phyloP scores from a whole-genome alignment of 2,797 vertebrate genomes.

The Labroides dimidiatus region DNA sequence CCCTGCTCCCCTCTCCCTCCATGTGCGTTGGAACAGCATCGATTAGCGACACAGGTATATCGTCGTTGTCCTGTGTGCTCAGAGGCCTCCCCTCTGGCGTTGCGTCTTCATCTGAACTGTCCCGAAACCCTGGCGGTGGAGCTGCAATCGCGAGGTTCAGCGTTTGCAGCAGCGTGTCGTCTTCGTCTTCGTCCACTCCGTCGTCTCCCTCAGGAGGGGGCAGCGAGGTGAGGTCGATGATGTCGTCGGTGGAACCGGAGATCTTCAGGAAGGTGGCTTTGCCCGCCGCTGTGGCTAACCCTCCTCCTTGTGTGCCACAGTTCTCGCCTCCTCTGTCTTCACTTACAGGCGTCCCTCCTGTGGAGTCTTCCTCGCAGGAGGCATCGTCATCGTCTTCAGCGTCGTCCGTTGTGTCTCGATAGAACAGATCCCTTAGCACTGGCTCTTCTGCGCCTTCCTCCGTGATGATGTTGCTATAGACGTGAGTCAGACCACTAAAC shows the following conservation, averaged over 20 bases:
- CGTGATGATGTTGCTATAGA: constrained; percentile 90
- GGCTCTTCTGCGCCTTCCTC: constrained; percentile 93
- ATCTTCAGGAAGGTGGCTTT: constrained; percentile 90
- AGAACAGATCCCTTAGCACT: constrained; percentile 93
- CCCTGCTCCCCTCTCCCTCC: constrained; percentile 67
- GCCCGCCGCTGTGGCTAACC: constrained; percentile 82
- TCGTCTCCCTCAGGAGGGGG: constrained; percentile 95
- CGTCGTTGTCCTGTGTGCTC: constrained; percentile 77
- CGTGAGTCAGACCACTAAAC: constrained; percentile 85
- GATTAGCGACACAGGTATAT: constrained; percentile 96
- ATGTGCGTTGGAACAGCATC: constrained; percentile 90
- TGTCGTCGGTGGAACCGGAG: constrained; percentile 95
- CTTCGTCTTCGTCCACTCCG: constrained; percentile 88
- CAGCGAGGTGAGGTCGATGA: constrained; percentile 96
- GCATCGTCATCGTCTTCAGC: constrained; percentile 96
- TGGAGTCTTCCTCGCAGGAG: constrained; percentile 95
- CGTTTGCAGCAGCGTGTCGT: constrained; percentile 91
- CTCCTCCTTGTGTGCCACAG: constrained; percentile 41
- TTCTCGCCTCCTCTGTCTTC: constrained; percentile 63
- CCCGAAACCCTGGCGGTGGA: constrained; percentile 95
- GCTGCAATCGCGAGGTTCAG: constrained; percentile 97
- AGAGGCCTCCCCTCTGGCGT: constrained; percentile 76
- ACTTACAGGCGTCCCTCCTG: constrained; percentile 84
- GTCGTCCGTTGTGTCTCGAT: constrained; percentile 93
- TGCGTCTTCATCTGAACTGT: constrained; percentile 94